These are phyloP conservation scores for Microlaimidae sp. DNA, from an alignment of 2,888 invertebrate genomes.

Conservation along the genomic window DNA sequence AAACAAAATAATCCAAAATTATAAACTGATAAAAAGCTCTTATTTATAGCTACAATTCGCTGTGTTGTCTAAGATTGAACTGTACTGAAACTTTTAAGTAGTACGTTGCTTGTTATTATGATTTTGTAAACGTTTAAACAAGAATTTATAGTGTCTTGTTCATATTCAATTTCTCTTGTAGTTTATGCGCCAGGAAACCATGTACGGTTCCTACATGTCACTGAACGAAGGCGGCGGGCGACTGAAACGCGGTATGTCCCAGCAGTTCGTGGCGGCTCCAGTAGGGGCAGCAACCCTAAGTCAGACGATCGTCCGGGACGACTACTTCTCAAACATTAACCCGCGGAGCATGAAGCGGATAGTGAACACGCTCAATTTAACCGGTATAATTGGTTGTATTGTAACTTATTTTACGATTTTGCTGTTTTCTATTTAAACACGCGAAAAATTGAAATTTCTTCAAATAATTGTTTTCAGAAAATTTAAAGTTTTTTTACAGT, in stretches of 20 bases:
- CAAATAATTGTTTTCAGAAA: not conserved
- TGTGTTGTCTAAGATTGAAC: too few species aligned
- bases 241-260: not conserved
- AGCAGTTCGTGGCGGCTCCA: not conserved
- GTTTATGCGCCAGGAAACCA: conserved; percentile 19
- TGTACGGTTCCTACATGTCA: conserved; percentile 26
- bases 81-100: too few species aligned
- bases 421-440: not conserved
- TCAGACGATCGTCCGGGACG: conserved; percentile 59
- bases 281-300: conserved; percentile 7
- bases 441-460: conserved; percentile 9
- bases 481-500: not conserved
- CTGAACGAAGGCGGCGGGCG: conserved; percentile 8
- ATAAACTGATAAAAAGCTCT: too few species aligned
- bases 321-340: conserved; percentile 97
- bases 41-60: too few species aligned
- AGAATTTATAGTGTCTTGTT: too few species aligned
- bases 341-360: conserved; percentile 84
- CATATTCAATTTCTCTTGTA: not conserved
- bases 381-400: too few species aligned
- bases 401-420: conserved; percentile 13
- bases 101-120: too few species aligned
- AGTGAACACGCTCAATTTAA: conserved; percentile 91
- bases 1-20: too few species aligned
- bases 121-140: too few species aligned